Base-by-base conservation (phyloP, 2,797 vertebrate species). In the Rhynchonycteris naso region DNA sequence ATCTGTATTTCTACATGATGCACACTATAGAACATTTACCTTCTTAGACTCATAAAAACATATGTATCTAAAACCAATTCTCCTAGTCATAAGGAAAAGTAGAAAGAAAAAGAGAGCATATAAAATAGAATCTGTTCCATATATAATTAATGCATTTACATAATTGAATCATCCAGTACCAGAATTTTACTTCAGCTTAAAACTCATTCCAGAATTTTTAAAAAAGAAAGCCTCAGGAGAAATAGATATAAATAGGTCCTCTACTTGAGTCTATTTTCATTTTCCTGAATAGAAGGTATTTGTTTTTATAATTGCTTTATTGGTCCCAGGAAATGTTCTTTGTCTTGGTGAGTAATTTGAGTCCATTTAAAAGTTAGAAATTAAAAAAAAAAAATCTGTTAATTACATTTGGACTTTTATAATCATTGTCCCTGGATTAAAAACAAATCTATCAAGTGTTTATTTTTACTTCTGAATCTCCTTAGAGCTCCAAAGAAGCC, bases 291-390 rank as follows among this genome's bases (percentile, higher is more conserved):
- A 95, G 81, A 75, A 87, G 83, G 24, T 95, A 71, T 96, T 96
- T 96, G 87, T 90, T 97, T 97, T 72, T 90, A 1, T 90, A 94
- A 96, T 96, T 96, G 76, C 65, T 97, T 91, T 93, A 78, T 72
- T 79, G 68, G 54, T 59, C 22, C 15, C 72, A 85, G 68, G 91
- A 92, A 94, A 84, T 79, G 26, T 88, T 92, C 33, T 87, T 91
- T 78, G 47, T 91, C 76, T 89, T 93, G 21, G 14, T 94, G 88
- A 95, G 22, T 85, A 94, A 96, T 92, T 88, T 83, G 47, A 90
- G 9, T 94, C 15, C 6, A 79, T 58, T 93, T 85, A 79, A 93
- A 96, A 94, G n/a, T 94, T 82, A 69, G 33, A n/a, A 1, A 94
- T 95, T 72, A 3, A 72, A 79, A 71, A 33, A 71, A 33, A 54